Base-by-base conservation (phyloP, 2,888 invertebrate genomes). In the Thecophora atra region DNA sequence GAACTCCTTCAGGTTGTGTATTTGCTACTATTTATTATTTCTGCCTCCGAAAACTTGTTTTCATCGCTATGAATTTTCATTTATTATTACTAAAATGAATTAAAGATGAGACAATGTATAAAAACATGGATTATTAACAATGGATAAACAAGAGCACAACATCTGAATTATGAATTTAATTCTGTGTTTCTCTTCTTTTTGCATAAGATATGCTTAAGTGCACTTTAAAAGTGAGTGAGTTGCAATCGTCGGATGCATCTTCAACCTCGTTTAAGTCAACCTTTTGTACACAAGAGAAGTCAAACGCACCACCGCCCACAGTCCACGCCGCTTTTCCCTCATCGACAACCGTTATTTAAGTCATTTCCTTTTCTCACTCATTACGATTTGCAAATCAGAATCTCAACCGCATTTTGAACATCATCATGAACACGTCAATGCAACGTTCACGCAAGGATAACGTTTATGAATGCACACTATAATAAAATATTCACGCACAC, bases 391-490 rank as follows among this genome's bases (percentile, higher is more conserved):
- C 42, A 67, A 28, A 67, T 60, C 51, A 24, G 21, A 62, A 70
- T 62, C 70, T 21, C 28, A 70, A 62, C 60, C 62, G 30, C 69
- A 70, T 70, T 51, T 62, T 69, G 37, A 37, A 37, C 37, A 37
- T 70, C 62, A 30, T 60, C 54, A 26, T 51, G 60, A 60, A 37
- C 62, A 19, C 21, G 19, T 62, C 52, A 70, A 30, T 51, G 62
- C 62, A 70, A 51, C 37, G 56, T 37, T 17, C 13, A 58, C 21
- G 58, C 58, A 28, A 17, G 26, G 24, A 28, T 15, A 28, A 26
- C 19, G 17, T 51, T 8, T 47, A 26, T 26, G 65, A 44, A 37
- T 37, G 37, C 11, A 3, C 42, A 26, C 28, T 15, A 71, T 42
- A 58, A 69, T 60, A 28, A 60, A 56, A 69, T 26, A 26, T 28